These are phyloP conservation scores for Microplitis demolitor DNA, from an alignment of 1,140 invertebrate genomes.

Conservation along the genomic window DNA sequence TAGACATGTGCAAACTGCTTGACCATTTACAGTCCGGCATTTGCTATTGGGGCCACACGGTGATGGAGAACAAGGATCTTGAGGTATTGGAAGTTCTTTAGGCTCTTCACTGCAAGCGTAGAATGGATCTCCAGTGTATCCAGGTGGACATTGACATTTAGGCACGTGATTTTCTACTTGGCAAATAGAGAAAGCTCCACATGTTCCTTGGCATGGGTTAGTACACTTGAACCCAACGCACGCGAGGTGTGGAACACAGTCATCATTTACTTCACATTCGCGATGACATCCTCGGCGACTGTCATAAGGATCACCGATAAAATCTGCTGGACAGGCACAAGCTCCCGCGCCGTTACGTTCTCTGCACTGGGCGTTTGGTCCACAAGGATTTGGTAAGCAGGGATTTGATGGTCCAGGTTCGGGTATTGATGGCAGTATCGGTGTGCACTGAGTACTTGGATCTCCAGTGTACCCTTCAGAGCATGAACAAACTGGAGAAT, in stretches of 20 bases:
- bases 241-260: constrained; percentile 71
- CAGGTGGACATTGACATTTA: constrained; percentile 74
- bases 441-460: constrained; percentile 69
- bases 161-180: constrained; percentile 75
- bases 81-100: constrained; percentile 40
- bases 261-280: constrained; percentile 76
- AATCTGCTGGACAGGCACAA: constrained; percentile 76
- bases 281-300: constrained; percentile 69
- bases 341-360: constrained; percentile 76
- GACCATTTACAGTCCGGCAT: constrained; percentile 60
- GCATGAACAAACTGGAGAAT: constrained; percentile 75
- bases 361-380: constrained; percentile 78
- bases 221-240: constrained; percentile 79
- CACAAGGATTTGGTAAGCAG: constrained; percentile 79
- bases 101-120: constrained; percentile 62
- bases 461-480: constrained; percentile 78
- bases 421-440: constrained; percentile 56
- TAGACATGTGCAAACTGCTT: constrained; percentile 65
- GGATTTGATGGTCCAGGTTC: constrained; percentile 62
- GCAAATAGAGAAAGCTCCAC: constrained; percentile 76
- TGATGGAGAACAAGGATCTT: constrained; percentile 62
- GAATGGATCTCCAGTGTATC: constrained; percentile 80
- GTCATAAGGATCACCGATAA: constrained; percentile 78
- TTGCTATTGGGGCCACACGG: constrained; percentile 67
- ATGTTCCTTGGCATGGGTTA: constrained; percentile 77